A percentile compares a stretch with the other conserved stretches of the same genome.
Conservation (phyloP, 2,113 vertebrate genomes). For the Poecile atricapillus region DNA sequence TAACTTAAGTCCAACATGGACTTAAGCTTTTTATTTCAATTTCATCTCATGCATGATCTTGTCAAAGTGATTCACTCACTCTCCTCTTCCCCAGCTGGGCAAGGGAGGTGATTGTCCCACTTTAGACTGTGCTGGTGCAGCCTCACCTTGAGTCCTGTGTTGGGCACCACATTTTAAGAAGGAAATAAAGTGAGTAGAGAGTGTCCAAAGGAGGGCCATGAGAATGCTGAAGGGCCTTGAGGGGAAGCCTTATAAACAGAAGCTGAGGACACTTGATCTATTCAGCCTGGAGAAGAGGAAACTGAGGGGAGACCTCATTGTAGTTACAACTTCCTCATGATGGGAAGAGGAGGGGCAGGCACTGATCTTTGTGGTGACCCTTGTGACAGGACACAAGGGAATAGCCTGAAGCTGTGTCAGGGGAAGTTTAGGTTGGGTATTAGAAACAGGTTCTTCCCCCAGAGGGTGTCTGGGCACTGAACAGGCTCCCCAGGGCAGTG, state of each 20-base stretch:
- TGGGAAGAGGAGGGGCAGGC: not conserved
- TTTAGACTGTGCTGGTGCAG: not conserved
- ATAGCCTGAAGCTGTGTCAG: not conserved
- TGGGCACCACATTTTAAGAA: too few species aligned
- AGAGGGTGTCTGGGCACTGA: not conserved
- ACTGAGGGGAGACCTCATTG: not conserved
- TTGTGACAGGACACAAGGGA: not conserved
- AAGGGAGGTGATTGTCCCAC: not conserved
- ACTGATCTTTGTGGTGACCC: not conserved
- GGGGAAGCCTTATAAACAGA: not conserved
- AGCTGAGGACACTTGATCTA: not conserved
- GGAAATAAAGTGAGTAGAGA: not conserved
- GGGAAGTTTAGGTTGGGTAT: not conserved
- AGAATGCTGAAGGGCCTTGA: not conserved
- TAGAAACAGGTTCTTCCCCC: not conserved
- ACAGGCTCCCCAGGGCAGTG: not conserved
- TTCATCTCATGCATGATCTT: not conserved
- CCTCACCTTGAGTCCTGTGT: not conserved
- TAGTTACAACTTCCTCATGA: rapidly evolving
- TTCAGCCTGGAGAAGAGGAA: not conserved
- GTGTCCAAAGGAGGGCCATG: too few species aligned
- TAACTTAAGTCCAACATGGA: not conserved
- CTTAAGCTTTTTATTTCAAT: not conserved
- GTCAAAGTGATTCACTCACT: not conserved
- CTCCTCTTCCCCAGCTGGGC: not conserved